Percentiles rank a stretch among this genome's conserved stretches.
Evolutionary conservation across 2,797 vertebrate species (phyloP).

Genomic region (Zenarchopterus dispar): DNA sequence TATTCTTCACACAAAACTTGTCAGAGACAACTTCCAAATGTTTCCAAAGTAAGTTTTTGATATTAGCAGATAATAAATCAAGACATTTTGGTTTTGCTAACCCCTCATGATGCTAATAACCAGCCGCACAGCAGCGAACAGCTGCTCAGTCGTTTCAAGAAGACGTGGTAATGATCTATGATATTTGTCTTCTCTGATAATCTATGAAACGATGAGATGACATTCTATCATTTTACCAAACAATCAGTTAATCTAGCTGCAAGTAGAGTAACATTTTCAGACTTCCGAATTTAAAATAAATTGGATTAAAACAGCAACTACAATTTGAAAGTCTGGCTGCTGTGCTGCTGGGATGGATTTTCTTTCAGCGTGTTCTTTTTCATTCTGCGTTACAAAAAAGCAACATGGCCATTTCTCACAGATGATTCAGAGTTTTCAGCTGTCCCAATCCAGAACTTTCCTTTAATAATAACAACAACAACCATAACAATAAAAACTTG

Average conservation of each 20-base stretch:
- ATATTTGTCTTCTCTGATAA: constrained; percentile 3
- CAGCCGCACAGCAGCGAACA: neutral
- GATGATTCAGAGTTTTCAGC: neutral
- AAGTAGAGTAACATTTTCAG: too few relatives aligned
- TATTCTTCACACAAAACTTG: too few relatives aligned
- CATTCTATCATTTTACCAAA: constrained; percentile 29
- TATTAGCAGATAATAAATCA: neutral
- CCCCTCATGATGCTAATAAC: neutral
- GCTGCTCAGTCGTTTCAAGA: neutral
- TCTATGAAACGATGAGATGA: constrained; percentile 14
- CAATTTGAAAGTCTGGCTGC: too few relatives aligned
- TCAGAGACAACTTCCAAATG: neutral
- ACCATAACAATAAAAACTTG: neutral
- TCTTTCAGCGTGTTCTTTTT: too few relatives aligned
- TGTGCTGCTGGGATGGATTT: too few relatives aligned
- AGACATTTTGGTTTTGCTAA: neutral
- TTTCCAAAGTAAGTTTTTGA: too few relatives aligned
- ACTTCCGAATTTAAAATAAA: too few relatives aligned
- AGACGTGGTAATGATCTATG: neutral
- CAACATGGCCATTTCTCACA: too few relatives aligned
- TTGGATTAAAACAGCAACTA: too few relatives aligned
- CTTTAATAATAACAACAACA: neutral
- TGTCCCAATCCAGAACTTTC: neutral
- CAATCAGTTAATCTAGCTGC: neutral
- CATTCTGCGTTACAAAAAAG: too few relatives aligned